Conservation (phyloP, 2,888 invertebrate species). For the Ephialtes manifestator region DNA sequence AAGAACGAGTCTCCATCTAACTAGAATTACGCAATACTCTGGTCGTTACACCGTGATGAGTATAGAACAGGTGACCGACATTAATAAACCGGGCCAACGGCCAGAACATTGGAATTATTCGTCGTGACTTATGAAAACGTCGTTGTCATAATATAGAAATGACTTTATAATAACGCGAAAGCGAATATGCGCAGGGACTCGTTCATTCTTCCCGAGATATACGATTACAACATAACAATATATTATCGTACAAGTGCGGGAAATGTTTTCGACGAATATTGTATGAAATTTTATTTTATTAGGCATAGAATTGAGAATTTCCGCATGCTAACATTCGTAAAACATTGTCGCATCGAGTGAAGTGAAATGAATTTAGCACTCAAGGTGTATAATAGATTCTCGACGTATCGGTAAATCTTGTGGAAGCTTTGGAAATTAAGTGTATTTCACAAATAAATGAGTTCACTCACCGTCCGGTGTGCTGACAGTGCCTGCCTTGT, state of each 20-base stretch:
- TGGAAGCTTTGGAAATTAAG: constrained; percentile 1
- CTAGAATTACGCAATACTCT: constrained; percentile 31
- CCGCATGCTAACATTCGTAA: no score
- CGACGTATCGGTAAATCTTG: background rate
- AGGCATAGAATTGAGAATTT: no score
- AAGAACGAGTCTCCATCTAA: constrained; percentile 23
- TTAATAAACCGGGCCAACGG: constrained; percentile 27
- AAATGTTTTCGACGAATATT: no score
- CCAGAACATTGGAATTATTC: constrained; percentile 12
- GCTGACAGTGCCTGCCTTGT: constrained; percentile 92
- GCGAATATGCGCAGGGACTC: background rate
- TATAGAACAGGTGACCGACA: constrained; percentile 44
- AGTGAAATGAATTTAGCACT: background rate
- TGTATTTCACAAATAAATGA: constrained; percentile 15
- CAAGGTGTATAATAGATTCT: background rate
- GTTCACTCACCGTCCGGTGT: constrained; percentile 92
- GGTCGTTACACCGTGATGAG: constrained; percentile 43
- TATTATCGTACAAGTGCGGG: no score
- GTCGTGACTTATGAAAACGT: constrained; percentile 4
- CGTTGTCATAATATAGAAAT: background rate
- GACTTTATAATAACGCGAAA: background rate
- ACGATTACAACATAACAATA: background rate
- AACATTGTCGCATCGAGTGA: no score
- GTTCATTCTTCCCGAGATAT: background rate
- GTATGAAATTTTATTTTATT: no score